These are phyloP conservation scores for Pseudoatta argentina DNA, from an alignment of 1,140 invertebrate species.

Conservation along the genomic window DNA sequence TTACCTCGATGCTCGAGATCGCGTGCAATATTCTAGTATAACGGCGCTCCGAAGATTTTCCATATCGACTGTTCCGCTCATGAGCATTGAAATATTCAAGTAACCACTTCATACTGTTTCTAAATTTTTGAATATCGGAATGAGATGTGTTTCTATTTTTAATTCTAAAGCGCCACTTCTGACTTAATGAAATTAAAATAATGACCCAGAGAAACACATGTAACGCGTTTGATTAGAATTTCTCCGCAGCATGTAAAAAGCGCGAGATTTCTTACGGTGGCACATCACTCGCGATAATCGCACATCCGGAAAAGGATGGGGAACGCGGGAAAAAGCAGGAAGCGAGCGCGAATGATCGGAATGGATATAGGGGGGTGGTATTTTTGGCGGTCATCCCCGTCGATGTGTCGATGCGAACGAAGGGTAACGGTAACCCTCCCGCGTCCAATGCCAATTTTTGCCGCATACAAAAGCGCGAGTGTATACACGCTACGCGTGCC, in stretches of 20 bases:
- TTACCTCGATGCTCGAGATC: constrained; percentile 30
- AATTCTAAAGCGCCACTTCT: background rate
- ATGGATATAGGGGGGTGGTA: constrained; percentile 65
- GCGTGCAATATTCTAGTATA: constrained; percentile 70
- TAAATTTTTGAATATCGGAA: constrained; percentile 50
- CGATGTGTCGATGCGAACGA: constrained; percentile 65
- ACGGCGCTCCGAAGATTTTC: constrained; percentile 57
- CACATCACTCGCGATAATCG: constrained; percentile 27
- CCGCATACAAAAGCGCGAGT: constrained; percentile 61
- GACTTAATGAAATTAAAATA: background rate
- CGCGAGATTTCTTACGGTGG: background rate
- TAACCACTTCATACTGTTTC: constrained; percentile 64
- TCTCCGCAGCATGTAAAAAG: background rate
- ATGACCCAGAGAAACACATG: background rate
- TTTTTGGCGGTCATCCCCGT: constrained; percentile 71
- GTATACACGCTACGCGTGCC: constrained; percentile 60
- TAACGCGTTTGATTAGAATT: background rate
- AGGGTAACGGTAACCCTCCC: constrained; percentile 69
- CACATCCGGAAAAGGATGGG: background rate
- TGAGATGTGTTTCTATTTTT: constrained; percentile 2
- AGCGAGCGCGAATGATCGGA: constrained; percentile 63
- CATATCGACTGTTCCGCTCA: constrained; percentile 59
- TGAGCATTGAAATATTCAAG: constrained; percentile 73
- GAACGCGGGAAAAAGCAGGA: background rate
- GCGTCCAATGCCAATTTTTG: constrained; percentile 76